Evolutionary conservation across 2,888 invertebrate species (phyloP).

Genomic region (Glyphotaelius pellucidus): DNA sequence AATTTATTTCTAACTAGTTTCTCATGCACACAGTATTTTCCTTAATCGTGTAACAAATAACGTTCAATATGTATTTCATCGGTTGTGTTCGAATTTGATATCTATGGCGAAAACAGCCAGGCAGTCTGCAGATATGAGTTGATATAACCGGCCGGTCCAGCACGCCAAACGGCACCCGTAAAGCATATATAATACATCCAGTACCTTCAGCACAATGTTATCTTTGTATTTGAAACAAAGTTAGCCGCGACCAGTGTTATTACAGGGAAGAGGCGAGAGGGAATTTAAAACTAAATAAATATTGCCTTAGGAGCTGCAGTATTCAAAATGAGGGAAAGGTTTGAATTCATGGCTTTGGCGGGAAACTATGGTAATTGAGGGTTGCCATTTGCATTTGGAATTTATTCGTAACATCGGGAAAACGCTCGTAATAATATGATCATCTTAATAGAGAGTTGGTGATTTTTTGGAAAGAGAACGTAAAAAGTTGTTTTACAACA

Average conservation of each 20-base stretch:
- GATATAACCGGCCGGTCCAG: too few species aligned
- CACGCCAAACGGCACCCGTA: too few species aligned
- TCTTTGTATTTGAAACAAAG: conserved; percentile 50
- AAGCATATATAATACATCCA: neutral
- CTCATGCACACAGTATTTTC: too few species aligned
- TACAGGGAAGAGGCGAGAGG: conserved; percentile 34
- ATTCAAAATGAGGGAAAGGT: conserved; percentile 6
- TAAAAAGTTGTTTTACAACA: too few species aligned
- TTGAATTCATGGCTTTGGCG: neutral
- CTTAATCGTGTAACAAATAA: too few species aligned
- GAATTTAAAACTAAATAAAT: conserved; percentile 33
- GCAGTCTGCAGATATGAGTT: too few species aligned
- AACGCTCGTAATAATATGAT: neutral
- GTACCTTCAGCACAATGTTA: neutral
- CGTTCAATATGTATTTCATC: too few species aligned
- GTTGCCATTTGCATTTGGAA: conserved; percentile 8
- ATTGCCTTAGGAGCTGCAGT: conserved; percentile 35
- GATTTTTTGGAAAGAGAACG: neutral
- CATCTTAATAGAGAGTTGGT: neutral
- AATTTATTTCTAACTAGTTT: too few species aligned
- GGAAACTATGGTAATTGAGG: conserved; percentile 17
- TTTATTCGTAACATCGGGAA: neutral
- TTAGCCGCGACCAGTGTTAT: conserved; percentile 38
- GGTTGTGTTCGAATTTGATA: too few species aligned
- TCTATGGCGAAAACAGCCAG: too few species aligned